Evolutionary conservation across 2,113 vertebrate species (phyloP).

Genomic region (Rhynchopsitta pachyrhyncha): DNA sequence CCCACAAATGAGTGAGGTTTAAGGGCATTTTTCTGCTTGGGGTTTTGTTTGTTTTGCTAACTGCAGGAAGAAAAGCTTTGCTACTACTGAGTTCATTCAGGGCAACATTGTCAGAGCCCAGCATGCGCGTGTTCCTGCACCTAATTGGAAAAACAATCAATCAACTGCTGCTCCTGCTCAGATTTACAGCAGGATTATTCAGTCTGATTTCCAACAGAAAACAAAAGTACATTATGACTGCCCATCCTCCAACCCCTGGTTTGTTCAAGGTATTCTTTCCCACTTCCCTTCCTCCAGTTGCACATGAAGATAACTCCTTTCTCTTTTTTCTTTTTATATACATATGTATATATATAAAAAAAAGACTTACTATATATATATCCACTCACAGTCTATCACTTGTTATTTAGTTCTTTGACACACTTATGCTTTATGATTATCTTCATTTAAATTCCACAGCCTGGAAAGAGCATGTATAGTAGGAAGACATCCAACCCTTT

Average conservation of each 20-base stretch:
- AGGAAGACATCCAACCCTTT: background rate
- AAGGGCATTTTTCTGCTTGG: background rate
- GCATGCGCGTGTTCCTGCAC: background rate
- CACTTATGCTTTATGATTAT: background rate
- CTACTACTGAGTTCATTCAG: background rate
- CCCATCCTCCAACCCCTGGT: background rate
- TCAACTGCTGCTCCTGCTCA: constrained; percentile 10
- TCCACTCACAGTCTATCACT: background rate
- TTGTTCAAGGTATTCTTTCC: background rate
- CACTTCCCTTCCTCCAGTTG: background rate
- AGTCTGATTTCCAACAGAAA: background rate
- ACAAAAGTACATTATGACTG: background rate
- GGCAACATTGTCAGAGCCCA: background rate
- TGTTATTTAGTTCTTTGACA: background rate
- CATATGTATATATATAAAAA: background rate
- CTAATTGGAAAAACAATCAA: constrained; percentile 26
- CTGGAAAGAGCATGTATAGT: background rate
- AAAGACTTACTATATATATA: too few species aligned
- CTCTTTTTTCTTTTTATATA: background rate
- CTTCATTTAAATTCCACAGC: background rate
- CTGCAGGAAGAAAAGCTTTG: background rate
- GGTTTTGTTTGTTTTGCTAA: constrained; percentile 1
- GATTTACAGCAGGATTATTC: background rate
- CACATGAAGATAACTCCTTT: background rate
- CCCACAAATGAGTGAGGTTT: background rate